Base-by-base conservation (phyloP, 2,888 invertebrate genomes). In the Micoletzkya japonica region DNA sequence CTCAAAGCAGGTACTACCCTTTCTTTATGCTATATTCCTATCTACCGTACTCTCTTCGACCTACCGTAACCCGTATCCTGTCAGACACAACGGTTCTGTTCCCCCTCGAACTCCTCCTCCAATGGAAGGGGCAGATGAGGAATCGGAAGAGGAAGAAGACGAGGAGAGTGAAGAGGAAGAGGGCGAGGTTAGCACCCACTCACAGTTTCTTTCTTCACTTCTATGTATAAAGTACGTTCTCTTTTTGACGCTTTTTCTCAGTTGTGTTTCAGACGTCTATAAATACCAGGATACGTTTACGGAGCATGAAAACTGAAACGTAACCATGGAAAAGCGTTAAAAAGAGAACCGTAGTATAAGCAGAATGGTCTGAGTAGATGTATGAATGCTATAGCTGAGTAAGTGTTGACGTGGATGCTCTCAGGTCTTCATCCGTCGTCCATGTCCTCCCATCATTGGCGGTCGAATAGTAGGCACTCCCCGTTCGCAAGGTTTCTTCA, bases 131-230 rank as follows among this genome's bases (percentile, higher is more conserved):
- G 74, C 75, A 36, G 81, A 81, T 68, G 77, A 79, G 26, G 74
- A 77, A 6, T 79, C 79, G 24, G 80, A 78, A 17, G 82, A 81
- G 24, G 80, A 80, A 32, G 82, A 82, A 50, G 80, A 79, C 37
- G 81, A 79, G 37, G 78, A 79, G 30, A 78, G 74, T 34, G 77
- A 76, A 30, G 76, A 68, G 30, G 76, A 76, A 49, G 78, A 77
- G 52, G 70, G 72, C 49, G 78, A 76, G 32, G 73, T 14, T 17
- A 44, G 49, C 49, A 44, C 14, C 49, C 49, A 44, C 14, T 44
- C 14, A n/a, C 49, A 44, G n/a, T n/a, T n/a, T n/a, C n/a, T n/a
- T n/a, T n/a, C n/a, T n/a, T n/a, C n/a, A n/a, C n/a, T n/a, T n/a
- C n/a, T n/a, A n/a, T n/a, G n/a, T n/a, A n/a, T n/a, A n/a, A n/a